These are phyloP conservation scores for Gryllus bimaculatus DNA, from an alignment of 1,140 invertebrate species.

Conservation along the genomic window DNA sequence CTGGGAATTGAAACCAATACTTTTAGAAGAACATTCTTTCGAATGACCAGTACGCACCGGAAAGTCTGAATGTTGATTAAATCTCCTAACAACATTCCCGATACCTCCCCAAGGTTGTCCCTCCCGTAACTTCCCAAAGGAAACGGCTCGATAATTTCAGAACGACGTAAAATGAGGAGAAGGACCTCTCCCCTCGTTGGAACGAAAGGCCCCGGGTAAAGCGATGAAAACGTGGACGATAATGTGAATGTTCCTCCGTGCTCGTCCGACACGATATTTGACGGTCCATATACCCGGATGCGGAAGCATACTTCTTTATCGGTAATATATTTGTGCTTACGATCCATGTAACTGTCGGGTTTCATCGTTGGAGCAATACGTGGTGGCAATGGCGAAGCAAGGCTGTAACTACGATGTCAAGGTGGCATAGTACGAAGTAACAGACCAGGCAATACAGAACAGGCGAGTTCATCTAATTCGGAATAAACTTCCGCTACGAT, in stretches of 20 bases:
- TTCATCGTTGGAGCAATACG: background rate
- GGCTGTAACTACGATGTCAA: no score
- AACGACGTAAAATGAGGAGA: background rate
- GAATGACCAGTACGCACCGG: background rate
- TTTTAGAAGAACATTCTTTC: background rate
- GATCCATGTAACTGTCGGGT: background rate
- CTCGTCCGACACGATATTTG: background rate
- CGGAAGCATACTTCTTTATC: background rate
- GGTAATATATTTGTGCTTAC: background rate
- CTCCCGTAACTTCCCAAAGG: background rate
- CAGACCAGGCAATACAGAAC: no score
- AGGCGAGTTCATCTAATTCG: no score
- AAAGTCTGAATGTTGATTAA: slow-evolving; percentile 1
- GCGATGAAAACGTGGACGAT: background rate
- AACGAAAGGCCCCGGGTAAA: no score
- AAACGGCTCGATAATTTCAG: background rate
- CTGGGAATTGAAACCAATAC: background rate
- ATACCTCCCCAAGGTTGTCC: background rate
- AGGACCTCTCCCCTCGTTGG: background rate
- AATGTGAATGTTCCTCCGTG: no score
- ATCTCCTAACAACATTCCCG: background rate
- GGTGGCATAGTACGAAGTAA: no score
- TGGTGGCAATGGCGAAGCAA: no score
- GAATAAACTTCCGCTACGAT: no score
- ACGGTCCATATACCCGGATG: background rate